A percentile compares a stretch with the other conserved stretches of the same genome.
Evolutionary conservation across 2,113 vertebrate genomes (phyloP).

Genomic region (Rhabdornis inornatus): DNA sequence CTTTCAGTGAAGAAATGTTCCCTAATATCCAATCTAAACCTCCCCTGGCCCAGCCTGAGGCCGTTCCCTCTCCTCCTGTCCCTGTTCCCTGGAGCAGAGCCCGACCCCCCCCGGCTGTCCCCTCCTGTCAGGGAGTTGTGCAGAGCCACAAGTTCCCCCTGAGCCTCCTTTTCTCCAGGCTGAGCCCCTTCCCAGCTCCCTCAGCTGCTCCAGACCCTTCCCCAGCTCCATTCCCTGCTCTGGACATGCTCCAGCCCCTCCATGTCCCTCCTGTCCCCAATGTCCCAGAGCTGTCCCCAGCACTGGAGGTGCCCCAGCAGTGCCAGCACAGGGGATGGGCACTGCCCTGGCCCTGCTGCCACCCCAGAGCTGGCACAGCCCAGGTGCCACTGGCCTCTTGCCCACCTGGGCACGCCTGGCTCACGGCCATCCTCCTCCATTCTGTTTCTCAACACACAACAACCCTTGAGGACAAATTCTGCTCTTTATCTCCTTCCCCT

Average conservation of each 20-base stretch:
- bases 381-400: neutral
- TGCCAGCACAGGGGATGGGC: neutral
- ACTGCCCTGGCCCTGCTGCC: neutral
- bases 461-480: neutral
- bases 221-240: neutral
- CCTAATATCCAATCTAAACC: neutral
- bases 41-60: neutral
- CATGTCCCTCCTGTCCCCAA: neutral
- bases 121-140: neutral
- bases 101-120: neutral
- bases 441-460: rapidly evolving
- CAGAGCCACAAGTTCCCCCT: neutral
- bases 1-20: neutral
- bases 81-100: neutral
- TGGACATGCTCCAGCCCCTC: neutral
- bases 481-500: neutral
- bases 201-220: rapidly evolving
- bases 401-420: neutral
- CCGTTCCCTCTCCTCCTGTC: neutral
- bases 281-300: neutral
- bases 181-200: neutral
- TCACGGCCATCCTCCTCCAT: rapidly evolving
- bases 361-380: neutral
- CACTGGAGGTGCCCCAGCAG: neutral
- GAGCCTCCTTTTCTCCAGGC: neutral